Percentiles rank a stretch among this genome's conserved stretches.
These are phyloP conservation scores for Osedax frankpressi DNA, from an alignment of 2,888 invertebrate species.

Conservation along the genomic window DNA sequence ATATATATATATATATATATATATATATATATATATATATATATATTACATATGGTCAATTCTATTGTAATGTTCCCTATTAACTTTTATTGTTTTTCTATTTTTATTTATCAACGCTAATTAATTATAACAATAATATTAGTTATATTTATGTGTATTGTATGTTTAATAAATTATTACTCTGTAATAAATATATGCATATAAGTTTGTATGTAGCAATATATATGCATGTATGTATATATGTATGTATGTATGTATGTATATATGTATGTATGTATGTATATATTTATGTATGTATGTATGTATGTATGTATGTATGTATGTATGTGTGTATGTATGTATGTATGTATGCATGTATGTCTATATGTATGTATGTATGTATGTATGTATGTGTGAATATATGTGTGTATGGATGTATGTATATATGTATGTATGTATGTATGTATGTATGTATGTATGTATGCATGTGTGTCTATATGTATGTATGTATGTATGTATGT, in stretches of 20 bases:
- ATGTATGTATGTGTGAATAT: background rate
- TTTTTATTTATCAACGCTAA: too few relatives aligned
- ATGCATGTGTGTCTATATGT: background rate
- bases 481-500: background rate
- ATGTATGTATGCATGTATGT: slow-evolving; percentile 9
- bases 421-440: background rate
- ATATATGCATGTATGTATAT: background rate
- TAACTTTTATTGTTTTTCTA: too few relatives aligned
- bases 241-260: background rate
- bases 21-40: background rate
- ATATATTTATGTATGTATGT: slow-evolving; percentile 9
- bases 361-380: background rate
- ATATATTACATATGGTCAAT: too few relatives aligned
- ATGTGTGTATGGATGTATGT: background rate
- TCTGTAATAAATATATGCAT: too few relatives aligned
- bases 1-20: slow-evolving; percentile 1
- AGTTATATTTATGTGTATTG: too few relatives aligned
- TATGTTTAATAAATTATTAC: too few relatives aligned
- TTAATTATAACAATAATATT: too few relatives aligned
- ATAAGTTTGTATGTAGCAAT: too few relatives aligned
- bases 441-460: background rate
- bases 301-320: slow-evolving; percentile 1
- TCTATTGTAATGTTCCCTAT: too few relatives aligned
- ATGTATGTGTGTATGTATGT: background rate
- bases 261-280: background rate